phyloP scores from a whole-genome alignment of 2,888 invertebrate genomes.

The Tipula lateralis region DNA sequence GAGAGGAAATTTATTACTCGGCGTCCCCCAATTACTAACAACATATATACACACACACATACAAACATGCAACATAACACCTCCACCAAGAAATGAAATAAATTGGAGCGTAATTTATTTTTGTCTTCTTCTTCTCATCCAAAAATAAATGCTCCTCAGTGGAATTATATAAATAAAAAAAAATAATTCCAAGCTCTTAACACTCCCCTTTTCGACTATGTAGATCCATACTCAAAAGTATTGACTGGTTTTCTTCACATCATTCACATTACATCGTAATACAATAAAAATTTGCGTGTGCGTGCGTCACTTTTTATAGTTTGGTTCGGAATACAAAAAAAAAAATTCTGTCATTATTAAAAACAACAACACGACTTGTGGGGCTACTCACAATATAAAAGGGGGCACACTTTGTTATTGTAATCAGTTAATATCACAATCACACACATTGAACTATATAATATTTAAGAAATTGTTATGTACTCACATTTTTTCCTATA shows the following conservation, averaged over 20 bases:
- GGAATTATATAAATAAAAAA: slow-evolving; percentile 13
- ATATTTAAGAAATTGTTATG: neutral
- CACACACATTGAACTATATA: neutral
- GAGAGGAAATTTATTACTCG: neutral
- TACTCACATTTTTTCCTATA: slow-evolving; percentile 27
- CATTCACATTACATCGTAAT: slow-evolving; percentile 12
- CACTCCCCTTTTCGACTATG: neutral
- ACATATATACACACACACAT: neutral
- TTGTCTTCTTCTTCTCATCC: neutral
- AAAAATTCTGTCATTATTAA: neutral
- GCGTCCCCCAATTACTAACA: neutral
- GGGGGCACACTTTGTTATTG: neutral
- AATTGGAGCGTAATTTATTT: slow-evolving; percentile 11
- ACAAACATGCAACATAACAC: neutral
- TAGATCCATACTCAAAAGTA: neutral
- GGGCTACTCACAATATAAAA: neutral
- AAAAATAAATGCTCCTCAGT: neutral
- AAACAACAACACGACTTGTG: neutral
- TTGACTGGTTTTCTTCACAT: neutral
- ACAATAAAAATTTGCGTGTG: slow-evolving; percentile 28
- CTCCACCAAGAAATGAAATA: neutral
- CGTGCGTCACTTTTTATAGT: slow-evolving; percentile 27
- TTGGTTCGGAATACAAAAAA: neutral
- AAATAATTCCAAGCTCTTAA: neutral
- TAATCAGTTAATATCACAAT: neutral